A percentile compares a stretch with the other conserved stretches of the same genome.
Conservation (phyloP, 2,113 vertebrate species). For the Pantherophis guttatus region DNA sequence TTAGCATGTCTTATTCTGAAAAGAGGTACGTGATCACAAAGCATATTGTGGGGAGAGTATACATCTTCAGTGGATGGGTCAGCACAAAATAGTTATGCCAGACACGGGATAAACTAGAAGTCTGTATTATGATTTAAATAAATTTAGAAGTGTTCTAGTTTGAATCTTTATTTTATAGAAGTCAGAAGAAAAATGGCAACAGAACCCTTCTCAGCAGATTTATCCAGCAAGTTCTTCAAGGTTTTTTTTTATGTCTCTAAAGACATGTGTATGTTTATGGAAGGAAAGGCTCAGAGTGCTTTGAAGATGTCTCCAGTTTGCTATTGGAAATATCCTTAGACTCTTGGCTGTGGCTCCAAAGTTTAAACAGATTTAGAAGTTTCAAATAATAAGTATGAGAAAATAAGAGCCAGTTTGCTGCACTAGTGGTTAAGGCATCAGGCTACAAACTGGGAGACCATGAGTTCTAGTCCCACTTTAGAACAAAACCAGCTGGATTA, state of each 20-base stretch:
- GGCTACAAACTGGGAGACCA: background rate
- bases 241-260: background rate
- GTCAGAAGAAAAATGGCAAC: background rate
- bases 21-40: background rate
- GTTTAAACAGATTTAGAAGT: background rate
- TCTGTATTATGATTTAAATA: background rate
- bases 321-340: background rate
- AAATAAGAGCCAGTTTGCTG: background rate
- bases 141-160: background rate
- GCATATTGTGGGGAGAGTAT: background rate
- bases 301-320: background rate
- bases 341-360: background rate
- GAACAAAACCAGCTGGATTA: background rate
- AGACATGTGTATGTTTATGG: background rate
- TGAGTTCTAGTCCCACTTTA: background rate
- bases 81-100: background rate
- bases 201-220: background rate
- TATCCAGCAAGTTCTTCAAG: background rate
- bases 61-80: background rate
- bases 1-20: background rate
- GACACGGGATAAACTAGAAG: background rate
- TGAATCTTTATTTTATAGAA: background rate
- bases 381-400: background rate
- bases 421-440: background rate
- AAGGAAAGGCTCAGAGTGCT: background rate